Base-by-base conservation (phyloP, 2,797 vertebrate genomes). In the Sebastes steindachneri region DNA sequence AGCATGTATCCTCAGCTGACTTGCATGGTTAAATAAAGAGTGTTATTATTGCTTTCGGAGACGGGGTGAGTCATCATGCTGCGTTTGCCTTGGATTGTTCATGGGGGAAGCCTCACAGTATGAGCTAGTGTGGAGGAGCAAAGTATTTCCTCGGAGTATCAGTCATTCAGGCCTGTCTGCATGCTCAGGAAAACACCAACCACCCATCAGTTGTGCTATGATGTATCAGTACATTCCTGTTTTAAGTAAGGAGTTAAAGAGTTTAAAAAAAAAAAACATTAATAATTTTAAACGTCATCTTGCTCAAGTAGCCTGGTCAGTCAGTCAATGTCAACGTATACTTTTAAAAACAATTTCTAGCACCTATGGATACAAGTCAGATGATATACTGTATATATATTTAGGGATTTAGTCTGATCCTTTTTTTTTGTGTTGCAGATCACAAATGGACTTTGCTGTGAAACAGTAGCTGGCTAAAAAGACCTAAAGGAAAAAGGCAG, bases 41-140 rank as follows among this genome's bases (percentile, higher is more conserved):
- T 66, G 84, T 74, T 76, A 68, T 59, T 73, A 45, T 58, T 89
- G 73, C 45, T 82, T 41, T 45, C 74, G 68, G 45, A 76, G 68
- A 79, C 10, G 7, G 48, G 53, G 21, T 88, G 87, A 89, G 73
- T 93, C 86, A 87, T 76, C 19, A 17, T 80, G 66, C 70, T 80
- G 69, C 21, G 41, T 74, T 3, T 69, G 57, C 33, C 48, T 45
- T 68, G 54, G 48, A 80, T 67, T 68, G 73, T 86, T 81, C n/a
- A 63, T 67, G 68, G 77, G 84, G 84, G 79, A 86, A 82, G 72
- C 83, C 85, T 80, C 11, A 14, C 45, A 68, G 33, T 21, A 10
- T 25, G 54, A 68, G 57, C 0, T 23, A 9, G 9, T 80, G 80
- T 45, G 70, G 79, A 83, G 79, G 65, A 86, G 73, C 37, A 35